These are phyloP conservation scores for Ctenicera cuprea DNA, from an alignment of 2,888 invertebrate genomes.

Conservation along the genomic window DNA sequence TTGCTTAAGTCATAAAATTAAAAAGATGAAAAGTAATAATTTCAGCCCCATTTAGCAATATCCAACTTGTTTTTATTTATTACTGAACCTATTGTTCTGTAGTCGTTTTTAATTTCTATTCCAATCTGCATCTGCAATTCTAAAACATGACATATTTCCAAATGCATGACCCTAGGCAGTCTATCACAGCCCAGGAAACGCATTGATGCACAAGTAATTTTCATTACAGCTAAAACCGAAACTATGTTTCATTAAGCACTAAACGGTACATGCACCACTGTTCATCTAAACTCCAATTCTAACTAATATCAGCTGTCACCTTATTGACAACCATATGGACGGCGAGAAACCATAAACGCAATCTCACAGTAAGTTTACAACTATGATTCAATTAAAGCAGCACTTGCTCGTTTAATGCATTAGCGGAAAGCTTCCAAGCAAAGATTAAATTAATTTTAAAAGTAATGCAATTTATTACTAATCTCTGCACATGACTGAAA, in stretches of 20 bases:
- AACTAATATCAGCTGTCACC: conserved; percentile 29
- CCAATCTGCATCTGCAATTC: too few relatives aligned
- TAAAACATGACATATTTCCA: too few relatives aligned
- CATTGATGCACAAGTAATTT: conserved; percentile 4
- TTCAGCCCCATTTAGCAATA: too few relatives aligned
- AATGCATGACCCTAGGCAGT: too few relatives aligned
- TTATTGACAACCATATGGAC: conserved; percentile 32
- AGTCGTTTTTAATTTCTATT: too few relatives aligned
- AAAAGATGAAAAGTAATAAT: too few relatives aligned
- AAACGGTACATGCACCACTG: conserved; percentile 21
- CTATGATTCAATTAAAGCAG: conserved; percentile 29
- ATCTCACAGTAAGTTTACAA: conserved; percentile 24
- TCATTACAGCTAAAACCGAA: conserved; percentile 30
- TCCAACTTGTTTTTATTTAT: too few relatives aligned
- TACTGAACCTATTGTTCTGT: too few relatives aligned
- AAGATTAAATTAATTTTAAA: conserved; percentile 19
- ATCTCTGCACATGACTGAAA: not conserved
- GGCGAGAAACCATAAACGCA: conserved; percentile 31
- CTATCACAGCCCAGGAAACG: too few relatives aligned
- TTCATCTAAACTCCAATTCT: conserved; percentile 4
- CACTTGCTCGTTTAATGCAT: conserved; percentile 18
- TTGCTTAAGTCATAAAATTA: too few relatives aligned
- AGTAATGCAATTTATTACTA: not conserved
- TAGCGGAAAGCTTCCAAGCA: conserved; percentile 25
- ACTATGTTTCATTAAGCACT: conserved; percentile 17